Base-by-base conservation (phyloP, 2,113 vertebrate genomes). In the Aspidoscelis tigris region DNA sequence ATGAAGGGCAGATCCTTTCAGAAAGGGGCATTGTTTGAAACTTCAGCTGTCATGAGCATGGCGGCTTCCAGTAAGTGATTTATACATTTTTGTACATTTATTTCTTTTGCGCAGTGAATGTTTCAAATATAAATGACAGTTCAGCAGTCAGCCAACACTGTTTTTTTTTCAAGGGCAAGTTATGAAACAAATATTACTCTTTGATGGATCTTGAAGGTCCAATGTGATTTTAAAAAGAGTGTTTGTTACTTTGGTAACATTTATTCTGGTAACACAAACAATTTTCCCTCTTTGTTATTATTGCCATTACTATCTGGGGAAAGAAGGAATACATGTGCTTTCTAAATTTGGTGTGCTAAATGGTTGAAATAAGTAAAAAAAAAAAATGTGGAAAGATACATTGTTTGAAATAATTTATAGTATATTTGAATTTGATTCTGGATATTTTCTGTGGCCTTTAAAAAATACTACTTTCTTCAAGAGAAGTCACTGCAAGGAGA, bases 401-500 rank as follows among this genome's bases (percentile, higher is more conserved):
- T 55, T 26, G 33, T 50, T 81, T 82, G 84, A 81, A 84, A 33
- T 78, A 90, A 87, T 33, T 69, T 84, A 88, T 69, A 61, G 14
- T 61, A 61, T 18, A 65, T 47, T n/a, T 7, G 47, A 86, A 89
- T 83, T 43, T 68, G 43, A 82, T 90, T 78, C 74, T 70, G 44
- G 79, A 89, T 89, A 24, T 43, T 16, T 74, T 83, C 71, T 84
- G 78, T 41, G 76, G 10, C 39, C 82, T 89, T 89, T 41, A 83
- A 86, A 91, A 91, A 85, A 65, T 33, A 12, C 14, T 55, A 85
- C 41, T 89, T 81, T 92, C 89, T 83, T 83, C 44, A 89, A 81
- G 65, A 74, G 24, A 85, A 47, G 53, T 50, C 66, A 26, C 84
- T 91, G 83, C 84, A 88, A 94, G 84, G 85, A 76, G 85, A 86